Evolutionary conservation across 2,797 vertebrate species (phyloP).

Genomic region (Nannoperca obscura): DNA sequence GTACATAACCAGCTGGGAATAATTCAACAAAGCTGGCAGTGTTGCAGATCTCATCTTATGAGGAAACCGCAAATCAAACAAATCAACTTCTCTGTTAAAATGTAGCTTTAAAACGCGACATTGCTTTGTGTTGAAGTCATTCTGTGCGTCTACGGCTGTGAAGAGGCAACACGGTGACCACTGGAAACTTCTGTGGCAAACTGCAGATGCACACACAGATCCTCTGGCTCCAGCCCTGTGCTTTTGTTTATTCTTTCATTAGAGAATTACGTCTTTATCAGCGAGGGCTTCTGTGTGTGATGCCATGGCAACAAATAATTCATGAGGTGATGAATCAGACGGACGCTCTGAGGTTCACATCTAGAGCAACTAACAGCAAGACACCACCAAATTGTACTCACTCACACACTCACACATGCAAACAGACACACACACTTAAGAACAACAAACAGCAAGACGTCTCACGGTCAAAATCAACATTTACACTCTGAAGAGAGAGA

Average conservation of each 20-base stretch:
- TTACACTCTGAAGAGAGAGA: neutral
- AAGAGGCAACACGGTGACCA: neutral
- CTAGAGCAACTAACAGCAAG: conserved; percentile 62
- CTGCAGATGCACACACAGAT: neutral
- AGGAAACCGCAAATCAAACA: neutral
- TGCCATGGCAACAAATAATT: conserved; percentile 54
- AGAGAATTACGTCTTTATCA: conserved; percentile 36
- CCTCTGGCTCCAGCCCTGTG: neutral
- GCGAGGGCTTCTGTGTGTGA: conserved; percentile 31
- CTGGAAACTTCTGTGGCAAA: neutral
- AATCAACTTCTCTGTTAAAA: conserved; percentile 1
- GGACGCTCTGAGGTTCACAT: conserved; percentile 47
- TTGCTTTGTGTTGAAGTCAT: neutral
- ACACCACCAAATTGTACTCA: conserved; percentile 13
- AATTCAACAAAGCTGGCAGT: neutral
- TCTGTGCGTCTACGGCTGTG: neutral
- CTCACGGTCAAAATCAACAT: conserved; percentile 49
- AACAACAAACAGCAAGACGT: conserved; percentile 53
- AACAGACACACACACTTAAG: conserved; percentile 28
- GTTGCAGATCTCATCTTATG: neutral
- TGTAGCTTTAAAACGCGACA: neutral
- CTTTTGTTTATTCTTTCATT: conserved; percentile 47
- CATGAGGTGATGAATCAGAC: conserved; percentile 57
- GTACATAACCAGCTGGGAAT: conserved; percentile 1
- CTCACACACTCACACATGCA: neutral